phyloP scores from a whole-genome alignment of 2,113 vertebrate genomes.

The Erythrocercus mccallii region DNA sequence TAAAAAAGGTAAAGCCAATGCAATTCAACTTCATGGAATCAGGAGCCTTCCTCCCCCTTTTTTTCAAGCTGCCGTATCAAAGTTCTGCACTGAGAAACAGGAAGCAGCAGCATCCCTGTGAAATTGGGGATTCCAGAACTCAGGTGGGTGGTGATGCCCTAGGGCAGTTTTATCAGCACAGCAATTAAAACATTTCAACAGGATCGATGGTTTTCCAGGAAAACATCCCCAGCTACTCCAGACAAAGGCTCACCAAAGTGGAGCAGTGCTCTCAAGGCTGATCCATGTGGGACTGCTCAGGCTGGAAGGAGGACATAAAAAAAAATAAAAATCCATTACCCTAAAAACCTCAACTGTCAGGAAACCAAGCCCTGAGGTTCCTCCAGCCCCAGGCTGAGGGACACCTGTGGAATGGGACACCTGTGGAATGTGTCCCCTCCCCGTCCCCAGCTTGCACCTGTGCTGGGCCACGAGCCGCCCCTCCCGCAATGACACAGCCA shows the following conservation, averaged over 20 bases:
- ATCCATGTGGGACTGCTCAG: accelerated
- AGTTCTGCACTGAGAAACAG: neutral
- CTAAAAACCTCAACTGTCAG: neutral
- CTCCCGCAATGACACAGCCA: slow-evolving; percentile 75
- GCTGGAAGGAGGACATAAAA: neutral
- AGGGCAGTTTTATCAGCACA: neutral
- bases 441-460: neutral
- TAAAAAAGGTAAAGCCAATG: neutral
- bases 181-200: neutral
- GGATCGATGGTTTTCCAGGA: neutral
- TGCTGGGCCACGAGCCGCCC: neutral
- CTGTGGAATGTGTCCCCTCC: neutral
- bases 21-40: accelerated
- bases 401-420: neutral
- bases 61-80: neutral
- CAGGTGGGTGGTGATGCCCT: neutral
- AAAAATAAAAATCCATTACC: neutral
- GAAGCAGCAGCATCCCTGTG: neutral
- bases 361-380: neutral
- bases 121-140: neutral
- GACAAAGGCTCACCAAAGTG: too few relatives aligned
- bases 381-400: neutral
- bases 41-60: neutral
- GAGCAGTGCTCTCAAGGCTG: neutral
- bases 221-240: neutral